Base-by-base conservation (phyloP, 2,888 invertebrate genomes). In the Cheilosia grossa region DNA sequence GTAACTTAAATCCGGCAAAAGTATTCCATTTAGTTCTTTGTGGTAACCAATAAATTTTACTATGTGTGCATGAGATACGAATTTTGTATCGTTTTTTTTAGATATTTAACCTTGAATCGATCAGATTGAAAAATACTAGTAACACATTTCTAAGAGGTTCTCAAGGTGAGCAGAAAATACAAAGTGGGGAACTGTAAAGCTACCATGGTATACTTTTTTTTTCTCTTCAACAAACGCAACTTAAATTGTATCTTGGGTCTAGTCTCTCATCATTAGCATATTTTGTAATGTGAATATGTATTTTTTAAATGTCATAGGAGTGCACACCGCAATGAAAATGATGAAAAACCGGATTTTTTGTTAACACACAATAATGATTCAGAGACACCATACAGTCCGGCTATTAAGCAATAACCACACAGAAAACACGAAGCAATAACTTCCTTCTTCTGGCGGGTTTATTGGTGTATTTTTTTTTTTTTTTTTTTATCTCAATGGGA, bases 1-100 rank as follows among this genome's bases (percentile, higher is more conserved):
- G 70, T 85, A 85, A 85, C 24, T 81, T 67, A 51, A 81, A 67
- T 85, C 85, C 85, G 81, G 85, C 85, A 81, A 81, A 66, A 85
- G 75, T 85, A 66, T 74, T 63, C 27, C 33, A 67, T 59, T 66
- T 37, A 64, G 75, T 53, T 67, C 10, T 27, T 49, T 74, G 47
- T 15, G 44, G 27, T 74, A 42, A 33, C 27, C 17, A 44, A 64
- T 47, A 51, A 37, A 42, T 51, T 42, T 21, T 24, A 40, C 37
- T 17, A 30, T 58, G 21, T 58, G 53, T 37, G 51, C 33, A 58
- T 64, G 44, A 69, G 51, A 51, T 24, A 51, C 21, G 37, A 42
- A 61, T 53, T 56, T 27, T 27, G 27, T 27, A 27, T 27, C 6
- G 6, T 21, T 47, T 24, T 64, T n/a, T n/a, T 10, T 42, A 17